phyloP scores from a whole-genome alignment of 2,888 invertebrate genomes.

The Caenorhabditis uteleia region DNA sequence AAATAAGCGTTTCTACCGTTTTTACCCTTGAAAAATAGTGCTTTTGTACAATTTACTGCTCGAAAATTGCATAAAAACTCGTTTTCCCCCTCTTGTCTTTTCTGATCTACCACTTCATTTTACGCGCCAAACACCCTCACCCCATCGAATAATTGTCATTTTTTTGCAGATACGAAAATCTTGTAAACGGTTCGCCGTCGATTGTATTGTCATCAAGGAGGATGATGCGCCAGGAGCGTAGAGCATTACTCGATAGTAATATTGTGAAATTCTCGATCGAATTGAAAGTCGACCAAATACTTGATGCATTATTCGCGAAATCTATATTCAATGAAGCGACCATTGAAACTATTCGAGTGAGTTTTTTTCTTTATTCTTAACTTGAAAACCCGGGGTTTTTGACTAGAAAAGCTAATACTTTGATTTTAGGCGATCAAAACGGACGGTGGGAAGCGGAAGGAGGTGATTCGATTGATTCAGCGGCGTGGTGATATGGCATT shows the following conservation, averaged over 20 bases:
- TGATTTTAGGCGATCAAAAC: conserved; percentile 20
- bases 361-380: conserved; percentile 1
- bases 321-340: conserved; percentile 29
- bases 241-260: conserved; percentile 27
- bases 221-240: conserved; percentile 41
- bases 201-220: neutral
- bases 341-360: conserved; percentile 30
- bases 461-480: conserved; percentile 33
- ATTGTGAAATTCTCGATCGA: conserved; percentile 14
- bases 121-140: neutral
- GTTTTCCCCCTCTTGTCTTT: neutral
- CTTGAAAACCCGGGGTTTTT: neutral
- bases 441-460: conserved; percentile 22
- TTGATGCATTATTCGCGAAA: conserved; percentile 16
- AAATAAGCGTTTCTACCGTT: too few relatives aligned
- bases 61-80: neutral
- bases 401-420: neutral
- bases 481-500: conserved; percentile 44
- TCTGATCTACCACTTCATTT: neutral
- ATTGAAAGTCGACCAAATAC: conserved; percentile 13
- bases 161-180: neutral
- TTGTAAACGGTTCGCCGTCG: neutral
- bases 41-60: too few relatives aligned
- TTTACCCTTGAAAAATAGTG: too few relatives aligned
- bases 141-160: too few relatives aligned